Conservation (phyloP, 2,797 vertebrate species). For the Clarias laeviceps region DNA sequence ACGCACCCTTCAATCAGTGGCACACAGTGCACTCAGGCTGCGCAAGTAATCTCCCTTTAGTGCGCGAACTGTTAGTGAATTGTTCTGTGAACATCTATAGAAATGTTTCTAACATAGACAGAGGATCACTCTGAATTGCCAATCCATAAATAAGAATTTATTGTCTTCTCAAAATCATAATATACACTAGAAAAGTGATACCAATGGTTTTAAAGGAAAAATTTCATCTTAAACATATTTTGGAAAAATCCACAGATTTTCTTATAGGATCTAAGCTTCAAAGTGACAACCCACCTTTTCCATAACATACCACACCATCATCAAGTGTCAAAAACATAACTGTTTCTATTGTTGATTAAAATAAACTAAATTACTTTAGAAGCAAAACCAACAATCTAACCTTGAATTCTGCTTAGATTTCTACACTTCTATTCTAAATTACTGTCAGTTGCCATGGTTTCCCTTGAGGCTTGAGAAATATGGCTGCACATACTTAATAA, state of each 20-base stretch:
- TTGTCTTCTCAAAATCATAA: neutral
- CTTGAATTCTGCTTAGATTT: neutral
- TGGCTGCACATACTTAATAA: neutral
- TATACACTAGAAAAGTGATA: neutral
- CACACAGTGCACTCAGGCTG: slow-evolving; percentile 2
- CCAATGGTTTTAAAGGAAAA: neutral
- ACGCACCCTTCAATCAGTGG: slow-evolving; percentile 1
- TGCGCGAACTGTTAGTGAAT: neutral
- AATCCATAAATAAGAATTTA: neutral
- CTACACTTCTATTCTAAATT: neutral
- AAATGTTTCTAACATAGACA: neutral
- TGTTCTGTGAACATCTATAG: neutral
- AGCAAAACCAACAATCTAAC: neutral
- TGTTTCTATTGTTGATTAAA: neutral
- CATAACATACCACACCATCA: neutral
- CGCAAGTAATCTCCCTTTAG: neutral
- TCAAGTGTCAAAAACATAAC: neutral
- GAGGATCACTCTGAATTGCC: neutral
- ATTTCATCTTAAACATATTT: neutral
- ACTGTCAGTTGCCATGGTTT: slow-evolving; percentile 24
- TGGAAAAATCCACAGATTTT: too few species aligned
- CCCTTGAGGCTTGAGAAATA: neutral
- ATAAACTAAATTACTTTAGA: neutral
- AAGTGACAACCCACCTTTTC: neutral
- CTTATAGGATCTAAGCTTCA: neutral